phyloP scores from a whole-genome alignment of 2,888 invertebrate species.

The Helleia helle region DNA sequence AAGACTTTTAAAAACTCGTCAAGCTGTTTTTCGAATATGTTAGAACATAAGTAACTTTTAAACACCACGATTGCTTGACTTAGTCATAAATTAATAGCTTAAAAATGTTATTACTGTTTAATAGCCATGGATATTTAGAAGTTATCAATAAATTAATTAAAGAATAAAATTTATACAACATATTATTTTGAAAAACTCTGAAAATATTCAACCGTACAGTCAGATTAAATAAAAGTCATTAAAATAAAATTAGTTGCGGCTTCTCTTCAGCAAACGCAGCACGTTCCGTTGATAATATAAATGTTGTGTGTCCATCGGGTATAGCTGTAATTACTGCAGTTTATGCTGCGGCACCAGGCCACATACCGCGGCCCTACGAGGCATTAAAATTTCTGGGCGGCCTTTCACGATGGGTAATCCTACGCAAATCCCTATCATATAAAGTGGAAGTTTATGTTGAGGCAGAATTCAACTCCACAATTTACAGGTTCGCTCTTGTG shows the following conservation, averaged over 20 bases:
- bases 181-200: too few relatives aligned
- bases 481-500: too few relatives aligned
- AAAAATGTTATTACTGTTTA: too few relatives aligned
- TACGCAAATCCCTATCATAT: slow-evolving; percentile 35
- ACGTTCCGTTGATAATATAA: slow-evolving; percentile 11
- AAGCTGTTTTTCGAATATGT: too few relatives aligned
- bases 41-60: too few relatives aligned
- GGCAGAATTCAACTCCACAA: too few relatives aligned
- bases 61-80: too few relatives aligned
- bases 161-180: too few relatives aligned
- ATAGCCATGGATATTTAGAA: too few relatives aligned
- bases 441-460: slow-evolving; percentile 40
- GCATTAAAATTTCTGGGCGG: slow-evolving; percentile 17
- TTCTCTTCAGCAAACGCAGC: slow-evolving; percentile 4
- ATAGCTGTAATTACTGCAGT: slow-evolving; percentile 14
- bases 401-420: slow-evolving; percentile 18
- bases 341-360: slow-evolving; percentile 8
- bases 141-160: too few relatives aligned
- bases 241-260: slow-evolving; percentile 9
- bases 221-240: slow-evolving; percentile 6
- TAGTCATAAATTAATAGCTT: too few relatives aligned
- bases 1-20: too few relatives aligned
- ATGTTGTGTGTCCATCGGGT: slow-evolving; percentile 14
- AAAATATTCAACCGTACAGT: not conserved
- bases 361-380: slow-evolving; percentile 14